Evolutionary conservation across 2,797 vertebrate species (phyloP).

Genomic region (Epinephelus malabaricus): DNA sequence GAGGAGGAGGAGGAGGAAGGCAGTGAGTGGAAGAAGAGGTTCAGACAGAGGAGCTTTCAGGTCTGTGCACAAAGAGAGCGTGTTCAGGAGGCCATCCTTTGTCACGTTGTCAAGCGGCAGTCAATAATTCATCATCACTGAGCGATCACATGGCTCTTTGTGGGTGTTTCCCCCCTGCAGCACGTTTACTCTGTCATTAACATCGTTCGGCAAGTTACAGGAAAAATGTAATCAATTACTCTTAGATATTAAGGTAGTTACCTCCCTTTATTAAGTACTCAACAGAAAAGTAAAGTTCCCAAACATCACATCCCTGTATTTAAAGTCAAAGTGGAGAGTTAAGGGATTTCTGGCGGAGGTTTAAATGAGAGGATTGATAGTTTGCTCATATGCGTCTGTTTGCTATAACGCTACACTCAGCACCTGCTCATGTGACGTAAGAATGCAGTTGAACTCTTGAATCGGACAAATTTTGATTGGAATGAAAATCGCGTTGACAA

Average conservation of each 20-base stretch:
- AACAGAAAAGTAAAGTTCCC: background rate
- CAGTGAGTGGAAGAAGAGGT: constrained; percentile 41
- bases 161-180: constrained; percentile 17
- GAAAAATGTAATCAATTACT: background rate
- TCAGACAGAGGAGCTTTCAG: constrained; percentile 68
- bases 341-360: background rate
- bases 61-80: constrained; percentile 60
- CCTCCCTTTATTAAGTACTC: background rate
- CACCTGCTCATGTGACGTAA: too few species aligned
- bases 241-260: background rate
- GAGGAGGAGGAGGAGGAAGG: background rate
- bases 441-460: too few species aligned
- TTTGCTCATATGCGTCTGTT: too few species aligned
- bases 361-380: too few species aligned
- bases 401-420: too few species aligned
- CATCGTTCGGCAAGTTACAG: too few species aligned
- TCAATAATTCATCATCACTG: constrained; percentile 75
- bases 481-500: too few species aligned
- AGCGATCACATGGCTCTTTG: constrained; percentile 48
- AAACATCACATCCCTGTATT: background rate
- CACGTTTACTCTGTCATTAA: background rate
- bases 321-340: background rate
- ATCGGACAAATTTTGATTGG: too few species aligned
- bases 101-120: constrained; percentile 60
- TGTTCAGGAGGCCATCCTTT: constrained; percentile 61